Percentiles rank a stretch among this genome's conserved stretches.
Evolutionary conservation across 2,113 vertebrate genomes (phyloP).

Genomic region (Fukomys damarensis): DNA sequence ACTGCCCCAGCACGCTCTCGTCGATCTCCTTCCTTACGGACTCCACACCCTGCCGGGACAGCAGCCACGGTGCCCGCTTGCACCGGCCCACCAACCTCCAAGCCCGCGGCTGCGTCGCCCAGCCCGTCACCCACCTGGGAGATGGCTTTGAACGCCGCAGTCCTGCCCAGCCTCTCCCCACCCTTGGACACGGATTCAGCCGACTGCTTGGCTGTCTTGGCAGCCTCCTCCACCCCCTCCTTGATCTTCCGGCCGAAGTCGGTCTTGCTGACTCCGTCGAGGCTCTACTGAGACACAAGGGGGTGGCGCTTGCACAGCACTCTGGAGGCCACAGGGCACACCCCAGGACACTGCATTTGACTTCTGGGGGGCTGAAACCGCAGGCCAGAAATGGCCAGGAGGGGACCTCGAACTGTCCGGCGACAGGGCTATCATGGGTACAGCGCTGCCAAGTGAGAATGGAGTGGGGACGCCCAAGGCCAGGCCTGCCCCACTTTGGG

Average conservation of each 20-base stretch:
- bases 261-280: constrained; percentile 94
- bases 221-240: constrained; percentile 95
- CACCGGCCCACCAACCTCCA: too few species aligned
- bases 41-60: constrained; percentile 92
- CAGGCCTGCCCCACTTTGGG: not conserved
- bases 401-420: not conserved
- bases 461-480: not conserved
- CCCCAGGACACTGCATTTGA: not conserved
- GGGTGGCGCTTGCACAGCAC: not conserved
- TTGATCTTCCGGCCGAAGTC: constrained; percentile 95
- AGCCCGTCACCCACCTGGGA: constrained; percentile 89
- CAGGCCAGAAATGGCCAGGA: not conserved
- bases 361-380: not conserved
- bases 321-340: not conserved
- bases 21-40: constrained; percentile 95
- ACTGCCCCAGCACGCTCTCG: constrained; percentile 91
- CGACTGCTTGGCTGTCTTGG: constrained; percentile 95
- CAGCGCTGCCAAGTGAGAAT: not conserved
- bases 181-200: constrained; percentile 93
- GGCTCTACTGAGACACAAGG: constrained; percentile 86
- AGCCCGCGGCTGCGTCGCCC: accelerated
- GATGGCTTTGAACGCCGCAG: constrained; percentile 93
- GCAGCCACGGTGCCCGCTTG: not conserved
- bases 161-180: constrained; percentile 93
- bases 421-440: not conserved